phyloP scores from a whole-genome alignment of 2,113 vertebrate genomes.

The Chiloscyllium plagiosum region DNA sequence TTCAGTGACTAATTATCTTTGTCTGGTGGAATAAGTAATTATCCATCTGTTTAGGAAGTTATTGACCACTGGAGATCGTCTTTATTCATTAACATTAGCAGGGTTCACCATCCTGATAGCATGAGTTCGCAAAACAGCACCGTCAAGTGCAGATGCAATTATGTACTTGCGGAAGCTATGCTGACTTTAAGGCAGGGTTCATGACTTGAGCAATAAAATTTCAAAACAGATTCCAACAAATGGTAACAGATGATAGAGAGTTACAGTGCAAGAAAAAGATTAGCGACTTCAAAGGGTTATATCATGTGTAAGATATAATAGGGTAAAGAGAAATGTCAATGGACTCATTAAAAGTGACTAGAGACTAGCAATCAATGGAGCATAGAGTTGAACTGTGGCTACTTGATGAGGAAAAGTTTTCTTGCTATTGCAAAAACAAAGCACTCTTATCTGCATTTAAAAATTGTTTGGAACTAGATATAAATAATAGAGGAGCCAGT shows the following conservation, averaged over 20 bases:
- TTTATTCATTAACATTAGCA: slow-evolving; percentile 31
- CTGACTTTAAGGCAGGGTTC: slow-evolving; percentile 15
- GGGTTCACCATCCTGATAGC: slow-evolving; percentile 9
- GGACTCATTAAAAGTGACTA: slow-evolving; percentile 18
- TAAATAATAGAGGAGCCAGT: not conserved
- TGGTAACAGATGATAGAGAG: slow-evolving; percentile 27
- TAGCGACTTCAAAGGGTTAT: slow-evolving; percentile 32
- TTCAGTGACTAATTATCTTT: slow-evolving; percentile 21
- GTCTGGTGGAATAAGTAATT: slow-evolving; percentile 35
- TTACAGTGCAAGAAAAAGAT: not conserved
- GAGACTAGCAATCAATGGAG: slow-evolving; percentile 23
- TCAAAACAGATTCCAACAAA: not conserved
- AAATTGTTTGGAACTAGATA: not conserved
- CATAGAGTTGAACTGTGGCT: slow-evolving; percentile 21
- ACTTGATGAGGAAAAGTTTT: not conserved
- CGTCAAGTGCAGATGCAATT: slow-evolving; percentile 4
- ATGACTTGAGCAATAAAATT: slow-evolving; percentile 34
- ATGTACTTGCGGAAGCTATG: slow-evolving; percentile 3
- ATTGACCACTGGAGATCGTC: slow-evolving; percentile 31
- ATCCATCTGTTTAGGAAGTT: slow-evolving; percentile 34
- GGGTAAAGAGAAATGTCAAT: slow-evolving; percentile 31
- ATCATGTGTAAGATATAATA: slow-evolving; percentile 25
- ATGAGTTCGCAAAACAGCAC: slow-evolving; percentile 10
- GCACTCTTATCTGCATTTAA: not conserved
- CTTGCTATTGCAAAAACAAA: not conserved